A percentile compares a stretch with the other conserved stretches of the same genome.
Conservation (phyloP, 2,888 invertebrate species). For the Spisula subtruncata region DNA sequence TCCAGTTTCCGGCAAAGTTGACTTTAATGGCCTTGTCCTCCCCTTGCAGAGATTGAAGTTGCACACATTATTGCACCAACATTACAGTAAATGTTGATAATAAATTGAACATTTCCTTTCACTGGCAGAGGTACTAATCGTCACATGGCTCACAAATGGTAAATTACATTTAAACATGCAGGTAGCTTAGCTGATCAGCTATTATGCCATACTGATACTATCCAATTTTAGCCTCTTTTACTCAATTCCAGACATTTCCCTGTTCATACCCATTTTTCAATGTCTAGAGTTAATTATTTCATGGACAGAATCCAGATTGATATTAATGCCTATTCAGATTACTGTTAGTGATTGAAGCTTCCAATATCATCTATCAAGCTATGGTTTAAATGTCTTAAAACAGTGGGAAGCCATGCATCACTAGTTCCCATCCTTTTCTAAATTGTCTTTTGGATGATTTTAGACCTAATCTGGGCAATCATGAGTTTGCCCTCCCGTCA, state of each 20-base stretch:
- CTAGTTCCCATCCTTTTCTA: background rate
- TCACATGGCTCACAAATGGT: too few relatives aligned
- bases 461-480: background rate
- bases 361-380: background rate
- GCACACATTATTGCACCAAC: too few relatives aligned
- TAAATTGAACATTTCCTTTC: too few relatives aligned
- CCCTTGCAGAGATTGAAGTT: too few relatives aligned
- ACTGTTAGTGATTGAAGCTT: constrained; percentile 17
- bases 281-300: constrained; percentile 7
- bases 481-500: background rate
- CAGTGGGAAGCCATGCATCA: constrained; percentile 6
- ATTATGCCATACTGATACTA: background rate
- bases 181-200: too few relatives aligned
- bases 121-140: too few relatives aligned
- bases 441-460: background rate
- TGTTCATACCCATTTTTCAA: background rate
- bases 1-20: too few relatives aligned
- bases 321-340: constrained; percentile 21
- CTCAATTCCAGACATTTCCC: background rate
- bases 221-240: background rate
- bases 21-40: too few relatives aligned
- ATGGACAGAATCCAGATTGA: constrained; percentile 3
- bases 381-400: constrained; percentile 21
- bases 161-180: too few relatives aligned
- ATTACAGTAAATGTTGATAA: too few relatives aligned